Conservation (phyloP, 2,113 vertebrate genomes). For the Anguilla rostrata region DNA sequence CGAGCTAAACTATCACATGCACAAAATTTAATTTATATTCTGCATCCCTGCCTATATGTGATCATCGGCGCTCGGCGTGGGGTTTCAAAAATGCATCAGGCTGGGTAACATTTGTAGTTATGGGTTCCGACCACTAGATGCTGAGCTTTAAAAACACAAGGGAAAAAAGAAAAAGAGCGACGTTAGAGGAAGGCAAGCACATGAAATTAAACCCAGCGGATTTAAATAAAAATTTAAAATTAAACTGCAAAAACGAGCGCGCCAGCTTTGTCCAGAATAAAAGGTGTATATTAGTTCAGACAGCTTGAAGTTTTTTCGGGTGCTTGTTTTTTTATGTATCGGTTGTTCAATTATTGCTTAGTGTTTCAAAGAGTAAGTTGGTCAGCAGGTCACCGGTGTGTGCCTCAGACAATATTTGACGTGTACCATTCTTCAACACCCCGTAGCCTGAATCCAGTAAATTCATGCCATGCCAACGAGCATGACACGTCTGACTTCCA, state of each 20-base stretch:
- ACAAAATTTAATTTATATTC: background rate
- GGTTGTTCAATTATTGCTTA: background rate
- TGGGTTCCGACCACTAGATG: background rate
- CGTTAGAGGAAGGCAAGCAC: background rate
- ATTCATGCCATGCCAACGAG: constrained; percentile 1
- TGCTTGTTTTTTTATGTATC: no score
- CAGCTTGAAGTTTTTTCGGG: no score
- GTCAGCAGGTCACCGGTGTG: background rate
- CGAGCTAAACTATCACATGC: background rate
- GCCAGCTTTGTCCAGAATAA: no score
- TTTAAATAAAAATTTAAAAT: no score
- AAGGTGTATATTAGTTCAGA: no score
- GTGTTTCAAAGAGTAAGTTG: background rate
- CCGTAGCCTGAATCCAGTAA: constrained; percentile 12
- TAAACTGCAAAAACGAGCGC: no score
- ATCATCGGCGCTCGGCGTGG: no score
- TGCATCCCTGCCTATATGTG: background rate
- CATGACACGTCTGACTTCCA: constrained; percentile 30
- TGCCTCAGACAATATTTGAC: background rate
- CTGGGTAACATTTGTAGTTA: background rate
- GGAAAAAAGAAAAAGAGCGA: background rate
- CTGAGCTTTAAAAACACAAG: background rate
- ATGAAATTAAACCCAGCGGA: background rate
- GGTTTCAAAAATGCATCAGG: background rate
- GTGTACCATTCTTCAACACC: background rate